Percentiles rank a stretch among this genome's conserved stretches.
These are phyloP conservation scores for Cataglyphis livida DNA, from an alignment of 2,888 invertebrate genomes.

Conservation along the genomic window DNA sequence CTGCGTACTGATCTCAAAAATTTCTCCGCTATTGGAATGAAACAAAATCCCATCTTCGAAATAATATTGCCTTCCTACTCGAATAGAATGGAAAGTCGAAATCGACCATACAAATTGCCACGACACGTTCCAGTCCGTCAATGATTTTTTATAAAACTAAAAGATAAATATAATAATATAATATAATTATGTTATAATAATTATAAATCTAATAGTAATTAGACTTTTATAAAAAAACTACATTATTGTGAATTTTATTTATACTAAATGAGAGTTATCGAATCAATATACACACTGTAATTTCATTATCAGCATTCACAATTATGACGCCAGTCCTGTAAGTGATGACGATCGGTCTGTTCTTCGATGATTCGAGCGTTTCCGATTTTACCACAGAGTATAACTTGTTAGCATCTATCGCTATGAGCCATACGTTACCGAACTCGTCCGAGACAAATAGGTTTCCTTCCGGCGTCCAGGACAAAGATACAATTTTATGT, in stretches of 20 bases:
- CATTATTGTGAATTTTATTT: neutral
- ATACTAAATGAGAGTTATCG: neutral
- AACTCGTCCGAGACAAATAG: slow-evolving; percentile 74
- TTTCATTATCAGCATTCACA: slow-evolving; percentile 65
- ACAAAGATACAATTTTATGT: slow-evolving; percentile 65
- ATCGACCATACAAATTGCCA: slow-evolving; percentile 76
- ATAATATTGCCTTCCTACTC: slow-evolving; percentile 55
- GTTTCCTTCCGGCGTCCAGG: slow-evolving; percentile 77
- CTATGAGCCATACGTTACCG: slow-evolving; percentile 72
- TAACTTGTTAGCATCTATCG: slow-evolving; percentile 71
- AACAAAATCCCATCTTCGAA: slow-evolving; percentile 74
- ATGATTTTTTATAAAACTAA: slow-evolving; percentile 77
- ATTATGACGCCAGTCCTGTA: slow-evolving; percentile 71
- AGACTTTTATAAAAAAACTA: neutral
- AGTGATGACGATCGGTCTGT: slow-evolving; percentile 59
- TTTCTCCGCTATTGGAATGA: slow-evolving; percentile 69
- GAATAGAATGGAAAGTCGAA: slow-evolving; percentile 67
- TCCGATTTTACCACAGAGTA: slow-evolving; percentile 61
- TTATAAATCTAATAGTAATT: neutral
- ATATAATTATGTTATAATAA: neutral
- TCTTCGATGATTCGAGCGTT: neutral
- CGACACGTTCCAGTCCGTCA: slow-evolving; percentile 57
- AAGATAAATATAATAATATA: slow-evolving; percentile 10
- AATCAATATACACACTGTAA: slow-evolving; percentile 57
- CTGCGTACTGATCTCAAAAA: slow-evolving; percentile 68